A percentile compares a stretch with the other conserved stretches of the same genome.
These are phyloP conservation scores for Ormyrus rosae DNA, from an alignment of 2,888 invertebrate genomes.

Conservation along the genomic window DNA sequence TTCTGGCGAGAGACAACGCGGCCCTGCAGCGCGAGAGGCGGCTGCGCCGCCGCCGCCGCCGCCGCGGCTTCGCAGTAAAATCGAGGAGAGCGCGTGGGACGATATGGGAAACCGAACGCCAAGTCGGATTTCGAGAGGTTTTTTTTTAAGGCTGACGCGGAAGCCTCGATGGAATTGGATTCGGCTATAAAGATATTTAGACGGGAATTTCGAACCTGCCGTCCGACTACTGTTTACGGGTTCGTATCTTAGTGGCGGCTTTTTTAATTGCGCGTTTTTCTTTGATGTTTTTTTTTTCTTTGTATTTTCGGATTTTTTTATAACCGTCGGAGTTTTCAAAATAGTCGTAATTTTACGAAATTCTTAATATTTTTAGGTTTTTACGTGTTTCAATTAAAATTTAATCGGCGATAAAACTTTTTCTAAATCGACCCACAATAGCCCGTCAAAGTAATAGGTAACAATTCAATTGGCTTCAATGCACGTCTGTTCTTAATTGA, in stretches of 20 bases:
- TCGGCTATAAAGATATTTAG: neutral
- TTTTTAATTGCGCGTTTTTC: too few relatives aligned
- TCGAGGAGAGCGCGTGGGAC: neutral
- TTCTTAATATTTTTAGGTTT: too few relatives aligned
- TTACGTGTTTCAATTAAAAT: too few relatives aligned
- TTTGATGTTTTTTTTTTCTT: too few relatives aligned
- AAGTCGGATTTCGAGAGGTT: constrained; percentile 43
- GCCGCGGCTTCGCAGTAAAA: constrained; percentile 5
- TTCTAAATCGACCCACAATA: neutral
- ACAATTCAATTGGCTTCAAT: constrained; percentile 40
- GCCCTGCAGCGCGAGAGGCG: too few relatives aligned
- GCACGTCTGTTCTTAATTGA: constrained; percentile 28
- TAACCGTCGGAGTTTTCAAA: neutral
- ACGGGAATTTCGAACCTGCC: too few relatives aligned
- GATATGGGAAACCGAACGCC: constrained; percentile 27
- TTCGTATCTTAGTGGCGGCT: too few relatives aligned
- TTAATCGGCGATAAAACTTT: too few relatives aligned
- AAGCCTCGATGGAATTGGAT: constrained; percentile 20
- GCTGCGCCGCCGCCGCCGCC: too few relatives aligned
- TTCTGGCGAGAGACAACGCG: constrained; percentile 21
- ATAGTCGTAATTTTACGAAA: neutral
- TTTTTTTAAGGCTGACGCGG: constrained; percentile 13
- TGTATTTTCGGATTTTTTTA: neutral
- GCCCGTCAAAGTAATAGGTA: constrained; percentile 12
- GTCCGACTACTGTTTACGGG: too few relatives aligned